Evolutionary conservation across 2,888 invertebrate species (phyloP).

Genomic region (Leptothorax acervorum): DNA sequence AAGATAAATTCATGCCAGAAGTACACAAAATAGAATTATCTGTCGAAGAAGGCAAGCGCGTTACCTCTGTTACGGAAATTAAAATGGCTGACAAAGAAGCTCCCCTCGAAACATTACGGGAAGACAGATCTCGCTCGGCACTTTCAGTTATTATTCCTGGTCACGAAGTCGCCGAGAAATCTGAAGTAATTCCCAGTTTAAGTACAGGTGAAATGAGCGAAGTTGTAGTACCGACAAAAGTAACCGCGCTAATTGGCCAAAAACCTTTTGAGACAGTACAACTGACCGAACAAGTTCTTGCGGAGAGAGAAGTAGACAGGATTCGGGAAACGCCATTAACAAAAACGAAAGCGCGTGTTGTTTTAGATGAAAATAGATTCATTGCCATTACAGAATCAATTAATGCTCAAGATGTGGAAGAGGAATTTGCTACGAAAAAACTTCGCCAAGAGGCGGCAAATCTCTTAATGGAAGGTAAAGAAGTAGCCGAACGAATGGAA

Average conservation of each 20-base stretch:
- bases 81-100: slow-evolving; percentile 86
- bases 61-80: slow-evolving; percentile 86
- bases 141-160: slow-evolving; percentile 76
- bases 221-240: slow-evolving; percentile 79
- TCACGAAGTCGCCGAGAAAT: slow-evolving; percentile 86
- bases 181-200: slow-evolving; percentile 85
- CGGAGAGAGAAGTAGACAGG: slow-evolving; percentile 85
- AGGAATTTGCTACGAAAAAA: slow-evolving; percentile 68
- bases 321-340: slow-evolving; percentile 78
- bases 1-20: slow-evolving; percentile 82
- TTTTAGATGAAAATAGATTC: slow-evolving; percentile 84
- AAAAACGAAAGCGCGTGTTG: slow-evolving; percentile 83
- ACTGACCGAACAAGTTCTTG: slow-evolving; percentile 84
- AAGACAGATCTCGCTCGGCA: slow-evolving; percentile 73
- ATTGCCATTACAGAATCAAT: slow-evolving; percentile 76
- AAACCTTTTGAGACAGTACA: slow-evolving; percentile 85
- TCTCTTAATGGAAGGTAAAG: slow-evolving; percentile 82
- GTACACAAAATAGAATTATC: slow-evolving; percentile 84
- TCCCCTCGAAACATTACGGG: slow-evolving; percentile 80
- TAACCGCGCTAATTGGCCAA: slow-evolving; percentile 83
- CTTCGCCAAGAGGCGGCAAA: slow-evolving; percentile 80
- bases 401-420: slow-evolving; percentile 74
- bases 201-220: slow-evolving; percentile 83
- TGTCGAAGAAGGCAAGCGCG: slow-evolving; percentile 84
- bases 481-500: slow-evolving; percentile 84